Evolutionary conservation across 2,797 vertebrate species (phyloP).

Genomic region (Catharus ustulatus): DNA sequence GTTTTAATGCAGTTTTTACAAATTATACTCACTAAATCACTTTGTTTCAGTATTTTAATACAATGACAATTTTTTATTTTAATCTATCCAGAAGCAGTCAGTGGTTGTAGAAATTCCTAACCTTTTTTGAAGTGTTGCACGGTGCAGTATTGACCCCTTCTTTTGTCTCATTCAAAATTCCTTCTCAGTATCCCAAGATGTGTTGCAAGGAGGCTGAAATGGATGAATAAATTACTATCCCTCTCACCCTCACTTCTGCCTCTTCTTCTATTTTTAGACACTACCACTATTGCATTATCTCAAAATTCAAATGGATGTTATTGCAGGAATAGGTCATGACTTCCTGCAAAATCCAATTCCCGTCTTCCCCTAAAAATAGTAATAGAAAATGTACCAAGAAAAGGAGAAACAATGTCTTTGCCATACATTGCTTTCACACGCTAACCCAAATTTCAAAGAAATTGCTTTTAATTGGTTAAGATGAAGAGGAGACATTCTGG

Average conservation of each 20-base stretch:
- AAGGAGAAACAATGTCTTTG: background rate
- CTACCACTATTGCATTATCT: background rate
- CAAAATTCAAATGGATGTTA: background rate
- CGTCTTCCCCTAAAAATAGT: background rate
- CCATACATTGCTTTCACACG: background rate
- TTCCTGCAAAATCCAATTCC: background rate
- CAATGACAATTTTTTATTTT: background rate
- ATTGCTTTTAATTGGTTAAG: background rate
- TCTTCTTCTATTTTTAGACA: background rate
- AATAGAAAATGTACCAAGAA: background rate
- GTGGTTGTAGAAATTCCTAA: background rate
- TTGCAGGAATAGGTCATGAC: background rate
- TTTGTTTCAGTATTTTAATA: background rate
- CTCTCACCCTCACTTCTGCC: background rate
- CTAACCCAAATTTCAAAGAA: background rate
- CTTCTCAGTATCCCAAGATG: background rate
- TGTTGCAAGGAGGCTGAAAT: background rate
- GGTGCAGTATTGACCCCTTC: background rate
- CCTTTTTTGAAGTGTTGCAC: background rate
- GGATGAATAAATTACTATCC: background rate
- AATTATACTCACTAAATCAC: background rate
- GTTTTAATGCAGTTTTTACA: background rate
- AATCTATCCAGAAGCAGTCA: background rate
- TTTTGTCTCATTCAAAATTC: background rate
- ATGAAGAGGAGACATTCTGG: background rate